phyloP scores from a whole-genome alignment of 2,113 vertebrate species.

The Ictidomys tridecemlineatus region DNA sequence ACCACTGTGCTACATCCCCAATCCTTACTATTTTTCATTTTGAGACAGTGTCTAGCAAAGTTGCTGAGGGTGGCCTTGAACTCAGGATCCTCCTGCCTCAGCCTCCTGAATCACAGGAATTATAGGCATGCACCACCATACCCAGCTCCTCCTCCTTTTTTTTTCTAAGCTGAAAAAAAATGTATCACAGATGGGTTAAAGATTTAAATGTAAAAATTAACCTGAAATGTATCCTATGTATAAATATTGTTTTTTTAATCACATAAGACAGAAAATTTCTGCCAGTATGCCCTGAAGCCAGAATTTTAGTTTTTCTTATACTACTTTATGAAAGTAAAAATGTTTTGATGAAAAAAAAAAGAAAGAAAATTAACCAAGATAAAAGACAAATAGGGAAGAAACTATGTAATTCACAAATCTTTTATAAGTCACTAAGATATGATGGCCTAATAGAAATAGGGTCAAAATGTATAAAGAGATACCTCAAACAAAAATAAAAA shows the following conservation, averaged over 20 bases:
- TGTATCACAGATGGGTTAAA: neutral
- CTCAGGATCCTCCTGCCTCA: too few relatives aligned
- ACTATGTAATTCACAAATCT: neutral
- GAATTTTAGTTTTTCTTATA: neutral
- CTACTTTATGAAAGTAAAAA: neutral
- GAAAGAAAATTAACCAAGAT: neutral
- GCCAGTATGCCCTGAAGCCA: neutral
- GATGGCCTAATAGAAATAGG: neutral
- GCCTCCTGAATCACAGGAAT: too few relatives aligned
- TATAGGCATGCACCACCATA: too few relatives aligned
- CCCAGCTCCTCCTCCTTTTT: neutral
- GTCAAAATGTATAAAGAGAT: neutral
- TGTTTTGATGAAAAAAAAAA: neutral
- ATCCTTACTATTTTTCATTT: too few relatives aligned
- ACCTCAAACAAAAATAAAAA: neutral
- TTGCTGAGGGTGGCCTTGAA: too few relatives aligned
- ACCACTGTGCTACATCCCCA: too few relatives aligned
- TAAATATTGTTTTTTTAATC: neutral
- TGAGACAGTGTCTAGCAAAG: too few relatives aligned
- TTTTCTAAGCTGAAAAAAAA: neutral
- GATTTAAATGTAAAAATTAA: conserved; percentile 30
- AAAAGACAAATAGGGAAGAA: neutral
- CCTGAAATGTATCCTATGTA: neutral
- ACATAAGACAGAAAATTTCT: neutral
- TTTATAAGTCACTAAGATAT: neutral